Evolutionary conservation across 2,797 vertebrate genomes (phyloP).

Genomic region (Notolabrus celidotus): DNA sequence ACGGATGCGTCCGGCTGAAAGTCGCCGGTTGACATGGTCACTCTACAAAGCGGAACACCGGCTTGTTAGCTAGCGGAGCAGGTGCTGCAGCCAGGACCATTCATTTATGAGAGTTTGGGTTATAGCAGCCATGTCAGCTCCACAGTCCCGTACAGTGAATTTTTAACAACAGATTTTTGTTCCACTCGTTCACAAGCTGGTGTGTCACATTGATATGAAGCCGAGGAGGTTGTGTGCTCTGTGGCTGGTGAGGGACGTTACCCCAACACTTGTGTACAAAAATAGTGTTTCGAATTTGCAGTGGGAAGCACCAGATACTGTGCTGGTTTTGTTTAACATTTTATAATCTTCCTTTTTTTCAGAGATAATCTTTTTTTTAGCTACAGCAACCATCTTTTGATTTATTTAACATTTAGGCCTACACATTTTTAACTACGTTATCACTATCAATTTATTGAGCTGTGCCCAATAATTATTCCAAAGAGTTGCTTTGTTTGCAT

Average conservation of each 20-base stretch:
- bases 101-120: conserved; percentile 42
- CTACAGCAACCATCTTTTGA: neutral
- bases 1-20: no score
- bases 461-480: neutral
- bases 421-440: neutral
- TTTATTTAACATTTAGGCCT: neutral
- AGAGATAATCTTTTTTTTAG: neutral
- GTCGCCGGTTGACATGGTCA: no score
- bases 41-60: conserved; percentile 1
- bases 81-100: conserved; percentile 55
- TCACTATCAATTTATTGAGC: neutral
- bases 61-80: conserved; percentile 50
- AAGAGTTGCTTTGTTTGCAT: neutral
- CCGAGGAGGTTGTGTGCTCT: neutral
- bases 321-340: no score
- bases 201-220: no score
- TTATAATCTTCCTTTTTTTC: no score
- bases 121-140: conserved; percentile 67
- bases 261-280: neutral
- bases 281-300: neutral
- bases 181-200: no score
- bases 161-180: neutral
- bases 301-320: no score
- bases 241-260: neutral
- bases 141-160: conserved; percentile 11